These are phyloP conservation scores for Elegia similella DNA, from an alignment of 2,888 invertebrate genomes.

Conservation along the genomic window DNA sequence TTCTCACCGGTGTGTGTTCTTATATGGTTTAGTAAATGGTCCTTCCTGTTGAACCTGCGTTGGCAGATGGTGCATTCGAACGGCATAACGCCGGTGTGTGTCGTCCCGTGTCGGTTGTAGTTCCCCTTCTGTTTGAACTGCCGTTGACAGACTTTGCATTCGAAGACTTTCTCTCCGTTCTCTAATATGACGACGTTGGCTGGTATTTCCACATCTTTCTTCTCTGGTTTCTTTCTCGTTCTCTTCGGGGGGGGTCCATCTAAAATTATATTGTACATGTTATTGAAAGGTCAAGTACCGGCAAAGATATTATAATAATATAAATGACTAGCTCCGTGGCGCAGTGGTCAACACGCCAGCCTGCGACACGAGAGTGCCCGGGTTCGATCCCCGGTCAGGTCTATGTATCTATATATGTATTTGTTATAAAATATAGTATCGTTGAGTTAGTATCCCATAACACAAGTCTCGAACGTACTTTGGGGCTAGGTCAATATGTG, in stretches of 20 bases:
- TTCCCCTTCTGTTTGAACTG: background rate
- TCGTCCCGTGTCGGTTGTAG: background rate
- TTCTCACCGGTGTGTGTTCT: conserved; percentile 4
- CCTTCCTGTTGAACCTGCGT: background rate
- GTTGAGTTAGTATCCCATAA: too few species aligned
- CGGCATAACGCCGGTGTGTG: background rate
- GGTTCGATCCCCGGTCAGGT: too few species aligned
- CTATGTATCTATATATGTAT: too few species aligned
- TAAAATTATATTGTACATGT: background rate
- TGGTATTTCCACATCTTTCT: background rate
- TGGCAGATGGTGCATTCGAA: conserved; percentile 1
- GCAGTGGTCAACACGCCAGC: too few species aligned
- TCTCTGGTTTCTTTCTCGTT: background rate
- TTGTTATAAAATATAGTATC: too few species aligned
- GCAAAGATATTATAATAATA: too few species aligned
- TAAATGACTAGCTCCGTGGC: too few species aligned
- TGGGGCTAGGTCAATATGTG: too few species aligned
- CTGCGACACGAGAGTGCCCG: too few species aligned
- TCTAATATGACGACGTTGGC: background rate
- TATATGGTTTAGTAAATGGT: background rate
- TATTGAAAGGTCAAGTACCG: too few species aligned
- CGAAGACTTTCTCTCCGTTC: background rate
- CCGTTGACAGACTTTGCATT: background rate
- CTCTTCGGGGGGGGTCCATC: background rate
- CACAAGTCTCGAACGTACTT: too few species aligned